Conservation (phyloP, 37 sponge, comb jelly and placozoan species). For the Beroe forskalii region DNA sequence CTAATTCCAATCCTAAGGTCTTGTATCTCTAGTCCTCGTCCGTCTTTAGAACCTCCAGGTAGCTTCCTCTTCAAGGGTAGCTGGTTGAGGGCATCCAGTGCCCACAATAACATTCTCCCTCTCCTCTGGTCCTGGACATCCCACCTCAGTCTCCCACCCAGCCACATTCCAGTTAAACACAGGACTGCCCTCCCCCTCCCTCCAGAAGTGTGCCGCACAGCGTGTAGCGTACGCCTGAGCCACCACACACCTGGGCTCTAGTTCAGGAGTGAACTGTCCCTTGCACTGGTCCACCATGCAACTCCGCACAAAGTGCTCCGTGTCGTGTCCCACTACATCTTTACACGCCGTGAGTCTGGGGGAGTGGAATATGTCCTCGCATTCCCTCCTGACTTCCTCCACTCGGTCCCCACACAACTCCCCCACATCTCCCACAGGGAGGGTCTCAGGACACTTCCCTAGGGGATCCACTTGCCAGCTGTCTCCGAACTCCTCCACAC, state of each 20-base stretch:
- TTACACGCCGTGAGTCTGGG: not conserved
- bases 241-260: slow-evolving; percentile 35
- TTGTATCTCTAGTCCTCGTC: too few relatives aligned
- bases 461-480: slow-evolving; percentile 31
- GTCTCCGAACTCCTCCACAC: slow-evolving; percentile 40
- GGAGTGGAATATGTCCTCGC: not conserved
- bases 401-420: not conserved
- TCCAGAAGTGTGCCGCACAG: not conserved
- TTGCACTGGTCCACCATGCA: slow-evolving; percentile 31
- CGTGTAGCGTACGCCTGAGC: slow-evolving; percentile 8
- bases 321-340: not conserved
- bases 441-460: not conserved
- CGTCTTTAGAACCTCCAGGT: not conserved
- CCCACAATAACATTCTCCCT: not conserved
- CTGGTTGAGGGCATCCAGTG: slow-evolving; percentile 61
- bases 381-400: not conserved
- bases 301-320: not conserved
- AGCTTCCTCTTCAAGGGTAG: not conserved
- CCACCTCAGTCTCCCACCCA: slow-evolving; percentile 17
- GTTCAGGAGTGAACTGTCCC: not conserved
- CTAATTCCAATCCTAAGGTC: too few relatives aligned
- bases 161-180: not conserved
- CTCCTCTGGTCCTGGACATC: not conserved
- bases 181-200: not conserved
- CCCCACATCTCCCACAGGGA: not conserved